phyloP scores from a whole-genome alignment of 1,140 invertebrate genomes.

The Andricus grossulariae region DNA sequence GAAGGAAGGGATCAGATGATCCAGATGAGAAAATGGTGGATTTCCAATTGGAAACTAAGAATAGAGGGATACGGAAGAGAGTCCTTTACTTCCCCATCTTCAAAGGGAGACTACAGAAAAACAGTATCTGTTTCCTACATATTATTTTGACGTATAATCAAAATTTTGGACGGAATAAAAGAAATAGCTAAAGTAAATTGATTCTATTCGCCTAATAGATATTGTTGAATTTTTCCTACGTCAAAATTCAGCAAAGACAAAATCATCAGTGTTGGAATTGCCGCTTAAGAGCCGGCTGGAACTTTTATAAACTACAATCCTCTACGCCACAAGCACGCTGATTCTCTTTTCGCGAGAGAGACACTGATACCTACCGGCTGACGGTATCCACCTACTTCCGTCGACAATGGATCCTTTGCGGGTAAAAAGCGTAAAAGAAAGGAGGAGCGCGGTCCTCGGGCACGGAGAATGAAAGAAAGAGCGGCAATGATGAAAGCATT shows the following conservation, averaged over 20 bases:
- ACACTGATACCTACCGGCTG: slow-evolving; percentile 66
- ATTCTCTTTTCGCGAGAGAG: slow-evolving; percentile 50
- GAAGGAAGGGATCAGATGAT: background rate
- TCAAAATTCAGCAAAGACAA: too few species aligned
- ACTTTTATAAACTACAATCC: too few species aligned
- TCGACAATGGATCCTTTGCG: slow-evolving; percentile 73
- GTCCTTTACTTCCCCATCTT: background rate
- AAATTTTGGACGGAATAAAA: too few species aligned
- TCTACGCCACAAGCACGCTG: too few species aligned
- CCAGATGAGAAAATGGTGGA: slow-evolving; percentile 60
- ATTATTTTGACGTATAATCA: background rate
- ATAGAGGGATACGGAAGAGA: slow-evolving; percentile 19
- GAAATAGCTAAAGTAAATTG: too few species aligned
- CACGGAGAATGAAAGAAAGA: slow-evolving; percentile 66
- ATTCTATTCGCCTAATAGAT: too few species aligned
- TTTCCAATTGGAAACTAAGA: slow-evolving; percentile 50
- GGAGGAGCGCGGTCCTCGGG: slow-evolving; percentile 44
- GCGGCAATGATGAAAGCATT: slow-evolving; percentile 77
- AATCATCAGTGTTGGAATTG: too few species aligned
- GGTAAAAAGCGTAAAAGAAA: slow-evolving; percentile 68
- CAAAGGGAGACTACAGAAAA: slow-evolving; percentile 32
- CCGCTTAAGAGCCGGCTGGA: too few species aligned
- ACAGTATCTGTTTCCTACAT: slow-evolving; percentile 29
- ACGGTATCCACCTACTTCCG: slow-evolving; percentile 63
- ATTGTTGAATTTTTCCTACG: too few species aligned